Evolutionary conservation across 2,888 invertebrate species (phyloP).

Genomic region (Alentia gelatinosa): DNA sequence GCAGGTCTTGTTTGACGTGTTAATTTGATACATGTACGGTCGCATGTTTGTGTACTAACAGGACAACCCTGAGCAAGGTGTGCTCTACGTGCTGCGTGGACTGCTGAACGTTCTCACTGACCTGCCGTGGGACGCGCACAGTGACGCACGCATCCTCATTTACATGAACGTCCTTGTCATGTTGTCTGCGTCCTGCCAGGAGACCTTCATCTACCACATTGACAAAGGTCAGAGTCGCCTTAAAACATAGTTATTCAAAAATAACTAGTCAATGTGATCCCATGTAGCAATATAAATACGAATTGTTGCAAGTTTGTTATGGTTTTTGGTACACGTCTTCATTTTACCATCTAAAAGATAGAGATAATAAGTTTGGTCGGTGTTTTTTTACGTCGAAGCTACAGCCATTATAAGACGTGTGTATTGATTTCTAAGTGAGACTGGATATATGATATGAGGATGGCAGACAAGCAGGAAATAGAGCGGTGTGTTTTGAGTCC

Average conservation of each 20-base stretch:
- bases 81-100: constrained; percentile 89
- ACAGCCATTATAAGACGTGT: too few relatives aligned
- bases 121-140: constrained; percentile 80
- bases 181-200: constrained; percentile 89
- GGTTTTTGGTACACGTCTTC: background rate
- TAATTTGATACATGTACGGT: constrained; percentile 26
- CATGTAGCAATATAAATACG: too few relatives aligned
- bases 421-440: too few relatives aligned
- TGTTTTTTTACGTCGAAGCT: too few relatives aligned
- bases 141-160: constrained; percentile 86
- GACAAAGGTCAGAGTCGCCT: constrained; percentile 89
- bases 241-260: too few relatives aligned
- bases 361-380: too few relatives aligned
- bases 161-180: constrained; percentile 90
- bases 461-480: too few relatives aligned
- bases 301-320: too few relatives aligned
- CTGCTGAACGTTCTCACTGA: constrained; percentile 88
- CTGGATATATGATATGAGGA: too few relatives aligned
- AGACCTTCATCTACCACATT: constrained; percentile 91
- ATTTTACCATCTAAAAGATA: background rate
- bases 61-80: constrained; percentile 94
- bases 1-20: too few relatives aligned
- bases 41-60: constrained; percentile 77
- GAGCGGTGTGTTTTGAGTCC: too few relatives aligned
- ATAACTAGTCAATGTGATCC: too few relatives aligned